Evolutionary conservation across 1,140 invertebrate genomes (phyloP).

Genomic region (Amyelois transitella): DNA sequence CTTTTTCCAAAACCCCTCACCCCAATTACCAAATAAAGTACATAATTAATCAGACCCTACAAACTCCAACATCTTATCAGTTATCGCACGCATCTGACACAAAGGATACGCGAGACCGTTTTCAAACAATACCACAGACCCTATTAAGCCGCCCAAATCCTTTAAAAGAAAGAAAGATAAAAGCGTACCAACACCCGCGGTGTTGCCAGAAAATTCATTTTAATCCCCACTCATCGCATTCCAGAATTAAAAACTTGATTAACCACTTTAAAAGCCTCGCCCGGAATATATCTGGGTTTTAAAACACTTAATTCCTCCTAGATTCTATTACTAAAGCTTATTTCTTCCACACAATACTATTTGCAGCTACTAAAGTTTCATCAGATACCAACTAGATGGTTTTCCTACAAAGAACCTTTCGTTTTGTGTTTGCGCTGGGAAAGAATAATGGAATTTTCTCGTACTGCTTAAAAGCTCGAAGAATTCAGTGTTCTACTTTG

Average conservation of each 20-base stretch:
- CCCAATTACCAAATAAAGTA: too few relatives aligned
- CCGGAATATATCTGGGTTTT: background rate
- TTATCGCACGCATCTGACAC: background rate
- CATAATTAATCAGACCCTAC: background rate
- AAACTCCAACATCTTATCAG: constrained; percentile 8
- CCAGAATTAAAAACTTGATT: constrained; percentile 7
- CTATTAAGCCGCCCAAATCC: constrained; percentile 16
- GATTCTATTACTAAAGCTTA: constrained; percentile 1
- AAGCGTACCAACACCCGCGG: background rate
- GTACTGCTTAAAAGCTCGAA: background rate
- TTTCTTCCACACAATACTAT: constrained; percentile 1
- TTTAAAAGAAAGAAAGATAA: constrained; percentile 14
- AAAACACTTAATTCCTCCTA: background rate
- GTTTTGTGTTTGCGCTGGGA: background rate
- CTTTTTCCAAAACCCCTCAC: background rate
- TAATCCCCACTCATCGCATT: constrained; percentile 2
- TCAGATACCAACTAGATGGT: constrained; percentile 1
- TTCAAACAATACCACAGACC: constrained; percentile 17
- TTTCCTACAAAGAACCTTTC: background rate
- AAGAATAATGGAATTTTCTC: background rate
- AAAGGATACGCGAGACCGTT: constrained; percentile 4
- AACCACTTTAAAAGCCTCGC: background rate
- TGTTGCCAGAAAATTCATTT: constrained; percentile 9
- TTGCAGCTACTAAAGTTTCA: background rate
- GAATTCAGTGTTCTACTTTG: background rate